phyloP scores from a whole-genome alignment of 2,888 invertebrate species.

The Leucophenga maculata region DNA sequence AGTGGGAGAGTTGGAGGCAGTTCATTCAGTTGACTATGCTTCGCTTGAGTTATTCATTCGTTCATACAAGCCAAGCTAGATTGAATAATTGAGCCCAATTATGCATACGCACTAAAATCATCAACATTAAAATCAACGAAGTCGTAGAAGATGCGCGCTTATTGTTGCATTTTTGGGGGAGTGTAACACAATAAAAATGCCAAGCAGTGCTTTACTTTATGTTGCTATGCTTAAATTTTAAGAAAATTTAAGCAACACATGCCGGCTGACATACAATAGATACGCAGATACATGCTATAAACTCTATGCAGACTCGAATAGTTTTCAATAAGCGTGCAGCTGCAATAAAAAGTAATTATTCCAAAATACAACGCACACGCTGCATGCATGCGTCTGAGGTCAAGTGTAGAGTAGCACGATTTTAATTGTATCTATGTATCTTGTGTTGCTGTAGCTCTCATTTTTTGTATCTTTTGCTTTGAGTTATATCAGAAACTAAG shows the following conservation, averaged over 20 bases:
- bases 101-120: conserved; percentile 49
- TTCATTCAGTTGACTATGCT: not conserved
- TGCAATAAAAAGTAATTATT: not conserved
- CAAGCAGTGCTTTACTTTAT: too few relatives aligned
- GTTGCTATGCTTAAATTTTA: not conserved
- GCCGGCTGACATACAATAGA: too few relatives aligned
- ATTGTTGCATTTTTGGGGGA: not conserved
- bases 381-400: not conserved
- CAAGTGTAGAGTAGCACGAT: conserved; percentile 4
- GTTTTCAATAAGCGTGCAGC: conserved; percentile 5
- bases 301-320: not conserved
- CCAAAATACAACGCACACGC: not conserved
- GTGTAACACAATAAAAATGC: not conserved
- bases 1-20: too few relatives aligned
- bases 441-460: too few relatives aligned
- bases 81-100: conserved; percentile 64
- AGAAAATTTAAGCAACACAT: too few relatives aligned
- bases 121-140: not conserved
- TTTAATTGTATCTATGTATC: too few relatives aligned
- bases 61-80: not conserved
- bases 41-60: too few relatives aligned
- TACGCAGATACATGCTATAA: not conserved
- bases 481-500: too few relatives aligned
- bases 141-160: too few relatives aligned
- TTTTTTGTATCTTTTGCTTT: too few relatives aligned